A percentile compares a stretch with the other conserved stretches of the same genome.
Evolutionary conservation across 2,888 invertebrate genomes (phyloP).

Genomic region (Cephalotes varians): DNA sequence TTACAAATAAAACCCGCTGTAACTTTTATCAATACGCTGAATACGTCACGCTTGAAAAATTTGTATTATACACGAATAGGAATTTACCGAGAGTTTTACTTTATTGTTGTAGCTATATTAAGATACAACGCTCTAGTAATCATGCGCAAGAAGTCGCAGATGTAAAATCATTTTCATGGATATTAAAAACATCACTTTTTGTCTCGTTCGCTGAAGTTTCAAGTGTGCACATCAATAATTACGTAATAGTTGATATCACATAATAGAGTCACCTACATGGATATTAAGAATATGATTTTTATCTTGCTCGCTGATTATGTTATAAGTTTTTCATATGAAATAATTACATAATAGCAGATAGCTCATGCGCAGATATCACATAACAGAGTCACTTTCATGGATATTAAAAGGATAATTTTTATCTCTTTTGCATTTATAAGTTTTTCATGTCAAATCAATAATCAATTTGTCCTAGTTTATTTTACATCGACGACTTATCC

Average conservation of each 20-base stretch:
- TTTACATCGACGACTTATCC: neutral
- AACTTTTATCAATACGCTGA: slow-evolving; percentile 42
- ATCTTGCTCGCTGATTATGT: neutral
- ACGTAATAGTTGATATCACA: neutral
- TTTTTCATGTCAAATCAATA: neutral
- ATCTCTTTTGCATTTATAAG: neutral
- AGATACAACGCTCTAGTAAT: neutral
- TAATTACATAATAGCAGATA: neutral
- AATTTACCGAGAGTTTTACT: slow-evolving; percentile 23
- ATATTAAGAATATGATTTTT: slow-evolving; percentile 1
- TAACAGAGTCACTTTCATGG: slow-evolving; percentile 23
- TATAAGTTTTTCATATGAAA: slow-evolving; percentile 1
- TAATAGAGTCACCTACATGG: slow-evolving; percentile 9
- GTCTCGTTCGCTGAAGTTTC: neutral
- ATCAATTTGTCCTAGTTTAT: neutral
- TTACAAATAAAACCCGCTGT: slow-evolving; percentile 3
- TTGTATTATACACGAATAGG: slow-evolving; percentile 40
- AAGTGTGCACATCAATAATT: neutral
- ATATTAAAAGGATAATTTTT: slow-evolving; percentile 4
- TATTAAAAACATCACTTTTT: neutral
- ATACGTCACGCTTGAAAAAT: slow-evolving; percentile 38
- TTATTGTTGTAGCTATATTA: slow-evolving; percentile 22
- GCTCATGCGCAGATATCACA: neutral
- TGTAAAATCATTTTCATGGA: neutral
- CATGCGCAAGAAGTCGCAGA: slow-evolving; percentile 23